Evolutionary conservation across 2,113 vertebrate species (phyloP).

Genomic region (Cardinalis cardinalis): DNA sequence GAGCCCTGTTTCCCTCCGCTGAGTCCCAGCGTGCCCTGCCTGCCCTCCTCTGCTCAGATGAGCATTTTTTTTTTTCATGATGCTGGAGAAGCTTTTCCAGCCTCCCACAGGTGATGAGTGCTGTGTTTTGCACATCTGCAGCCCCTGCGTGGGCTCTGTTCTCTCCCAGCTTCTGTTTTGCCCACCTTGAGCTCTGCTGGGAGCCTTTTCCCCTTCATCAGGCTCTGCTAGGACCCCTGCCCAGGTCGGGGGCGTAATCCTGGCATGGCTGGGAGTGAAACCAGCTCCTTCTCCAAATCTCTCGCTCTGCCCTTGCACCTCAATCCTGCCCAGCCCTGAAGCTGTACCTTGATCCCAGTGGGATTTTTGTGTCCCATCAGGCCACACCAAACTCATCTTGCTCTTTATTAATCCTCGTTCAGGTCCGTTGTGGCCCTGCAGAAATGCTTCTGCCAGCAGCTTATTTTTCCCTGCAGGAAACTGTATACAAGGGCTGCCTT

Average conservation of each 20-base stretch:
- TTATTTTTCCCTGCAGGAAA: slow-evolving; percentile 17
- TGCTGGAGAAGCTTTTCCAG: not conserved
- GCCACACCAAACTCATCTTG: not conserved
- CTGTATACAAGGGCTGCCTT: not conserved
- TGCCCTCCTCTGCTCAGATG: not conserved
- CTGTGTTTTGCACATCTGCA: not conserved
- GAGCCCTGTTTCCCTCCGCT: slow-evolving; percentile 47
- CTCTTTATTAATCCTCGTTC: fast-evolving
- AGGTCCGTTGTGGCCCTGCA: not conserved
- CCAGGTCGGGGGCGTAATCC: fast-evolving
- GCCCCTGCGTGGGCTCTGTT: not conserved
- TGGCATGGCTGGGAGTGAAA: not conserved
- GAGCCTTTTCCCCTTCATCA: not conserved
- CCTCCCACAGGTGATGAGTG: not conserved
- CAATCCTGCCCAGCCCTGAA: fast-evolving
- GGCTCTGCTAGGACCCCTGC: not conserved
- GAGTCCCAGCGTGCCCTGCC: not conserved
- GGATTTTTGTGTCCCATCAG: not conserved
- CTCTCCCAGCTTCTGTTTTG: not conserved
- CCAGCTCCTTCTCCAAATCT: not conserved
- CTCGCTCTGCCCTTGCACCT: not conserved
- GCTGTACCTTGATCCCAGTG: not conserved
- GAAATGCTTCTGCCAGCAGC: slow-evolving; percentile 22
- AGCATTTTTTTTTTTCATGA: fast-evolving
- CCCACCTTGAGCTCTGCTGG: not conserved